Evolutionary conservation across 1,140 invertebrate species (phyloP), one percentile per base, ranked within the genome.

Genomic region (Drosophila burlai): DNA sequence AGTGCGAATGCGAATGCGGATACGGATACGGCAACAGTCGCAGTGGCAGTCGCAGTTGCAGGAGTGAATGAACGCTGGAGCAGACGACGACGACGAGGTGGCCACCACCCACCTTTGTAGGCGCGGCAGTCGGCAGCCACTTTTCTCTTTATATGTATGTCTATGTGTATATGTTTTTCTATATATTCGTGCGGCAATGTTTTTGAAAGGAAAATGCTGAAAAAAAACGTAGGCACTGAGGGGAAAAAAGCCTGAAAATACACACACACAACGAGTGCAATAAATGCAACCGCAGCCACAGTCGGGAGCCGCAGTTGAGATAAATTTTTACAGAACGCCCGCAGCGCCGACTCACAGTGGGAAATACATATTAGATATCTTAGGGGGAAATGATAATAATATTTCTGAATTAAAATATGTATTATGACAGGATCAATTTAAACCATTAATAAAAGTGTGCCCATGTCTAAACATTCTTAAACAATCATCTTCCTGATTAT

Each of bases 1-100:
- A 34, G 18, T 54, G 29, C 11, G 50, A 34, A 21, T 38, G 15
- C 38, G 49, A 18, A 54, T 54, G 18, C 24, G 24, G 24, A 31
- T 40, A 15, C 63, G 47, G 65, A 60, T 60, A 62, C 68, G 29
- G 26, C 40, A 52, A 75, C 75, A 54, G 58, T 61, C 59, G 58
- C 75, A 59, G 52, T 64, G 59, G 58, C 54, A 54, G 29, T 54
- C 59, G 54, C 55, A 36, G 50, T 54, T 54, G 18, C 43, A 49
- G 71, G 60, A 90, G 84, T 89, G 84, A 89, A 89, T 89, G 84
- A 89, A 89, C 84, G 85, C 81, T 89, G 81, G 83, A 89, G 84
- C 85, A 78, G 84, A 65, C 65, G 79, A 72, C 31, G 84, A 62
- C 65, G 79, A 72, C 18, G 40, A 26, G 46, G 71, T 29, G 38